Conservation (phyloP, 1,140 invertebrate genomes). For the Popillia japonica region DNA sequence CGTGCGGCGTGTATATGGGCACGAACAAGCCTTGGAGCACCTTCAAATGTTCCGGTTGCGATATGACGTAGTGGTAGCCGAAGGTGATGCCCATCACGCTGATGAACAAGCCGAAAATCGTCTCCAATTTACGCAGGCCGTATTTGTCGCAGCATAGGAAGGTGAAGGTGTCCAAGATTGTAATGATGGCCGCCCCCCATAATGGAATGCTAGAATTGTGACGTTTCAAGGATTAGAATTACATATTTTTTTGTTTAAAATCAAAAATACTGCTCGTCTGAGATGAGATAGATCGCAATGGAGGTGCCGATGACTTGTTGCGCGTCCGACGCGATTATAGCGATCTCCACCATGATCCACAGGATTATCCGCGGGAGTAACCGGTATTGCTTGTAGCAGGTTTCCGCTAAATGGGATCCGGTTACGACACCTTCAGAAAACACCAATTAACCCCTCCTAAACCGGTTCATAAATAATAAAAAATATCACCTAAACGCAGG, state of each 20-base stretch:
- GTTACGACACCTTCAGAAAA: constrained; percentile 52
- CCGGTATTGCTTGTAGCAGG: constrained; percentile 84
- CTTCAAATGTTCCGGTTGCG: constrained; percentile 74
- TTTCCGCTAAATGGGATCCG: constrained; percentile 84
- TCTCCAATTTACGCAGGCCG: constrained; percentile 88
- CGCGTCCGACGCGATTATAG: constrained; percentile 95
- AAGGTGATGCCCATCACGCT: constrained; percentile 88
- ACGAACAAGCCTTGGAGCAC: constrained; percentile 86
- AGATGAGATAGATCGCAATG: constrained; percentile 88
- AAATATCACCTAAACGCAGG: constrained; percentile 79
- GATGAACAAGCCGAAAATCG: constrained; percentile 88
- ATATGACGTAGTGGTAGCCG: constrained; percentile 86
- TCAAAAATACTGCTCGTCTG: constrained; percentile 70
- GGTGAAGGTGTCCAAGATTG: constrained; percentile 90
- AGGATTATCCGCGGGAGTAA: constrained; percentile 79
- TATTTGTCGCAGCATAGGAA: constrained; percentile 93
- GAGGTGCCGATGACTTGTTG: constrained; percentile 94
- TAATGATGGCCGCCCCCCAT: constrained; percentile 88
- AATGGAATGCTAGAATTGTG: constrained; percentile 85
- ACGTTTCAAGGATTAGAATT: too few species aligned
- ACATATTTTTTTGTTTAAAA: too few species aligned
- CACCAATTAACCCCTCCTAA: too few species aligned
- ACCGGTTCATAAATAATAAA: too few species aligned
- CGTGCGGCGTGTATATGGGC: constrained; percentile 82
- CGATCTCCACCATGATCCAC: constrained; percentile 95